phyloP scores from a whole-genome alignment of 2,113 vertebrate species.

The Bettongia penicillata region DNA sequence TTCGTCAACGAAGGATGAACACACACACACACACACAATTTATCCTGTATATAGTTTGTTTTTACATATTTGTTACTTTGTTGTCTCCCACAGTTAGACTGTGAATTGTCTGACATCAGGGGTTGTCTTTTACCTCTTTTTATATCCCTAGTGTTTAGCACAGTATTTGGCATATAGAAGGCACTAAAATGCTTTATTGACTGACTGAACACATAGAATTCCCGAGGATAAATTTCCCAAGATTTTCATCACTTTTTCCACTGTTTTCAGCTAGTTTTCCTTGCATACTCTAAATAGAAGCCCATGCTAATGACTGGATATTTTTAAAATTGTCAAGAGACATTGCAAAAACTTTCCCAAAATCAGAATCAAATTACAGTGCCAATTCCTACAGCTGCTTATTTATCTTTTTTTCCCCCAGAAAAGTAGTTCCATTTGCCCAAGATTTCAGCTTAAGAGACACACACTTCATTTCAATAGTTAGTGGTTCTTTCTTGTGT shows the following conservation, averaged over 20 bases:
- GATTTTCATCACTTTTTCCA: not conserved
- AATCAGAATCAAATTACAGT: slow-evolving; percentile 74
- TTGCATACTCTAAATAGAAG: slow-evolving; percentile 33
- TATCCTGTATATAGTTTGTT: not conserved
- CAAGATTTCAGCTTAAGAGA: slow-evolving; percentile 65
- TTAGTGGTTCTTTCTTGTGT: slow-evolving; percentile 39
- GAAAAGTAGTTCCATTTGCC: slow-evolving; percentile 75
- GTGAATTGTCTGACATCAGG: not conserved
- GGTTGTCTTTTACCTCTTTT: not conserved
- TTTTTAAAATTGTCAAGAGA: too few species aligned
- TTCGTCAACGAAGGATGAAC: too few species aligned
- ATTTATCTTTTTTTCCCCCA: slow-evolving; percentile 67
- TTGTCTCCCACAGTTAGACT: not conserved
- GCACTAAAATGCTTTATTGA: not conserved
- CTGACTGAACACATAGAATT: not conserved
- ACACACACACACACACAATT: not conserved
- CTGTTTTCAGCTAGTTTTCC: slow-evolving; percentile 11
- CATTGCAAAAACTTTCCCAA: slow-evolving; percentile 48
- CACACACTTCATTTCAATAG: slow-evolving; percentile 58
- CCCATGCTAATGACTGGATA: slow-evolving; percentile 64
- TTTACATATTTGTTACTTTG: not conserved
- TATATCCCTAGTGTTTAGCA: not conserved
- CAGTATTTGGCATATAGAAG: not conserved
- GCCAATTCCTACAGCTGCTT: slow-evolving; percentile 70
- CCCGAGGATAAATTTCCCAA: slow-evolving; percentile 13